phyloP scores from a whole-genome alignment of 2,888 invertebrate species.

The Ametastegia equiseti region DNA sequence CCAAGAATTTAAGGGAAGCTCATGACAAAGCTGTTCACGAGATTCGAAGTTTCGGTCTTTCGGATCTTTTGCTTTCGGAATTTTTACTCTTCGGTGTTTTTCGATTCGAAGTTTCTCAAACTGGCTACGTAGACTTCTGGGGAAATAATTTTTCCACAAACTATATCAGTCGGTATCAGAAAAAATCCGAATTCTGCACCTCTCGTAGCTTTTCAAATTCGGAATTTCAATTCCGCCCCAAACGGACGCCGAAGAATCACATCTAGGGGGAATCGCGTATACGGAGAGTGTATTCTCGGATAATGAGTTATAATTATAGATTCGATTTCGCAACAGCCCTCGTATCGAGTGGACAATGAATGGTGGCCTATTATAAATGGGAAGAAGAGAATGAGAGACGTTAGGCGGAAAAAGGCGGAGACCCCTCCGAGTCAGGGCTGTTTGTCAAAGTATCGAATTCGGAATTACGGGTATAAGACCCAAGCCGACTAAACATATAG shows the following conservation, averaged over 20 bases:
- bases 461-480: conserved; percentile 44
- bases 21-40: too few species aligned
- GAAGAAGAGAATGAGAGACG: conserved; percentile 8
- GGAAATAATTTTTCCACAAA: too few species aligned
- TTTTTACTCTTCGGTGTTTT: too few species aligned
- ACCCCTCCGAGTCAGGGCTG: conserved; percentile 38
- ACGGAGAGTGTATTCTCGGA: neutral
- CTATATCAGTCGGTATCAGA: too few species aligned
- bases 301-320: conserved; percentile 18
- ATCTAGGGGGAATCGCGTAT: neutral
- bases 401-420: neutral
- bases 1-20: too few species aligned
- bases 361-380: conserved; percentile 8
- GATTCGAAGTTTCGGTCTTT: too few species aligned
- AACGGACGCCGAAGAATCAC: neutral
- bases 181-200: too few species aligned
- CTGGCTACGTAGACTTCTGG: too few species aligned
- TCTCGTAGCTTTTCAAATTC: too few species aligned
- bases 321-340: neutral
- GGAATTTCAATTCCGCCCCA: too few species aligned
- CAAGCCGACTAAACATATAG: conserved; percentile 47
- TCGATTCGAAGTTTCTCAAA: too few species aligned
- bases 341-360: conserved; percentile 14
- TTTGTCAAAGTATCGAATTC: conserved; percentile 55
- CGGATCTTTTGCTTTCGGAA: too few species aligned